Evolutionary conservation across 2,888 invertebrate species (phyloP).

Genomic region (Drosophila ustulata): DNA sequence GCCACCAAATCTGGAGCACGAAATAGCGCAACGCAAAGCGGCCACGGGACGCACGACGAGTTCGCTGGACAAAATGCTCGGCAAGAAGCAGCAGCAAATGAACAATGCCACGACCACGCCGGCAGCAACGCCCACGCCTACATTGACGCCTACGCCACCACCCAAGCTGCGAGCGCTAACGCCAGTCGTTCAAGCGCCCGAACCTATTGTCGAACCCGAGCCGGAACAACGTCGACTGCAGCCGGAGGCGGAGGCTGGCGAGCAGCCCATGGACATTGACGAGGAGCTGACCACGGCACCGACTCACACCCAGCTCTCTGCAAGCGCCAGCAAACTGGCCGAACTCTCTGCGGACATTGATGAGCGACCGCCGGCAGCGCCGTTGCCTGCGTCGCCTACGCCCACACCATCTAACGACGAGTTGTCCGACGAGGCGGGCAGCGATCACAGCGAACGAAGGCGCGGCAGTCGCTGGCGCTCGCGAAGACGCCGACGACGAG

Average conservation of each 20-base stretch:
- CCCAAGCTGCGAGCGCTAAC: slow-evolving; percentile 21
- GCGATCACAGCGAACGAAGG: slow-evolving; percentile 60
- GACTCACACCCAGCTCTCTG: slow-evolving; percentile 72
- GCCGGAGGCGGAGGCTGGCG: slow-evolving; percentile 68
- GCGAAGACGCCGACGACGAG: slow-evolving; percentile 48
- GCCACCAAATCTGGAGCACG: slow-evolving; percentile 80
- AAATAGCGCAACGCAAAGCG: slow-evolving; percentile 83
- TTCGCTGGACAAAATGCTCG: slow-evolving; percentile 87
- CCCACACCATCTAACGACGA: slow-evolving; percentile 74
- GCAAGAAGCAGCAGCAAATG: slow-evolving; percentile 85
- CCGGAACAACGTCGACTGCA: slow-evolving; percentile 52
- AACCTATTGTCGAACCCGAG: slow-evolving; percentile 13
- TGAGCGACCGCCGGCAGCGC: slow-evolving; percentile 82
- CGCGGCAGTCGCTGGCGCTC: slow-evolving; percentile 60
- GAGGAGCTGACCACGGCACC: slow-evolving; percentile 81
- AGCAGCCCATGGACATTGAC: slow-evolving; percentile 82
- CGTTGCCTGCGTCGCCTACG: slow-evolving; percentile 80
- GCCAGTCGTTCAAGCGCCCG: slow-evolving; percentile 1
- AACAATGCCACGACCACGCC: slow-evolving; percentile 55
- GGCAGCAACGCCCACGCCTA: slow-evolving; percentile 16
- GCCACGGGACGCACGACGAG: slow-evolving; percentile 74
- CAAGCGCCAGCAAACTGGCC: slow-evolving; percentile 63
- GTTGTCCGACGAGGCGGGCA: slow-evolving; percentile 64
- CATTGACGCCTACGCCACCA: slow-evolving; percentile 32
- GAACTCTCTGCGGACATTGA: slow-evolving; percentile 75